Base-by-base conservation (phyloP, 2,797 vertebrate genomes). In the Galagoides demidoff region DNA sequence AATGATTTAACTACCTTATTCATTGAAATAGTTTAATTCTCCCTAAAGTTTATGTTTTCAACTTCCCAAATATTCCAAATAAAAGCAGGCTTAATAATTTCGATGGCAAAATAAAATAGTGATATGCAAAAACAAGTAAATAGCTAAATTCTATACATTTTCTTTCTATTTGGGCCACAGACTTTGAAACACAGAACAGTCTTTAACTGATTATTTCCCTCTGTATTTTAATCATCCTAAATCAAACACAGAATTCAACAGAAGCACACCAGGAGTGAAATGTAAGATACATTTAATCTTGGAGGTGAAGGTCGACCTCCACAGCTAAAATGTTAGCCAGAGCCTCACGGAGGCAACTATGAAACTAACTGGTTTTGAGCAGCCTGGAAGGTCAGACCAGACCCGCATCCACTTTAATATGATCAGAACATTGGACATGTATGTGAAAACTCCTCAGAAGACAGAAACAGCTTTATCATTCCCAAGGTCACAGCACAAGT, bases 361-460 rank as follows among this genome's bases (percentile, higher is more conserved):
- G 61, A 49, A 31, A 79, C 0, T 4, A 52, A 52, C 49, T 17
- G 43, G 23, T 70, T 17, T 70, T 23, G 27, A 9, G 0, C 34
- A 59, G 64, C 1, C 73, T 10, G 85, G 63, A 59, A 59, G 87
- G 68, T 96, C 96, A 97, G 94, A 61, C 95, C 96, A 97, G 94
- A 61, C 95, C 94, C 14, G 8, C 23, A 64, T 7, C 61, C 31
- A 8, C 14, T 52, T 52, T 1, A 49, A 92, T 0, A 3, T 55
- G 89, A 97, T 92, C 84, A 86, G 97, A 95, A 27, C 45, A 22
- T 73, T 39, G 16, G 49, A 74, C 78, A 8, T 31, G 19, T 22
- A 85, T 1, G 45, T 22, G 52, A 29, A 85, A 63, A 13, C 86
- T 49, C 57, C n/a, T 86, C 92, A 84, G 3, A 7, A 23, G 76